Conservation (phyloP, 23 tunicate species). For the Phallusia fumigata region DNA sequence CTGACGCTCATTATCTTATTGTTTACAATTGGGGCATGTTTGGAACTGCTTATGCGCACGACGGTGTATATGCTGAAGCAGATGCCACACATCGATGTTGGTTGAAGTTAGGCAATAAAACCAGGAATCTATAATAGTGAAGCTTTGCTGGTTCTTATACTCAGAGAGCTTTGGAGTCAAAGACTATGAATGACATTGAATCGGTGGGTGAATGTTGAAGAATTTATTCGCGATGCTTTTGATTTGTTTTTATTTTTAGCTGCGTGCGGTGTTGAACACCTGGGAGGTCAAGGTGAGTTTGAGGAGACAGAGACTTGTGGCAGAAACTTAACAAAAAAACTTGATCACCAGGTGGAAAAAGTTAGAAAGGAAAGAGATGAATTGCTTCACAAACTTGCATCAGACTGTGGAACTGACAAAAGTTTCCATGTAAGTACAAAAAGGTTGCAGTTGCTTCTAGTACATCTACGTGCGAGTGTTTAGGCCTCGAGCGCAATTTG, state of each 20-base stretch:
- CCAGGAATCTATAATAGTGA: no score
- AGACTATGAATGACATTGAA: neutral
- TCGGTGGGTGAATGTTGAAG: neutral
- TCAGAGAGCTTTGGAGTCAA: no score
- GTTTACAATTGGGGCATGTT: neutral
- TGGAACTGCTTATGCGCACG: neutral
- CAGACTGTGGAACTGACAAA: neutral
- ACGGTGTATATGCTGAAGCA: no score
- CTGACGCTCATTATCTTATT: conserved; percentile 1
- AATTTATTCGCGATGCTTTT: neutral
- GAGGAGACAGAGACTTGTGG: neutral
- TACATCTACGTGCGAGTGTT: no score
- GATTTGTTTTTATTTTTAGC: neutral
- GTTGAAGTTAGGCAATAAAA: no score
- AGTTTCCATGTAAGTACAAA: neutral
- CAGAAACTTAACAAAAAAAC: no score
- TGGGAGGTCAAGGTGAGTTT: neutral
- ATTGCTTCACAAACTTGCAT: neutral
- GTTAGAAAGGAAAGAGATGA: neutral
- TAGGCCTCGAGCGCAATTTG: no score
- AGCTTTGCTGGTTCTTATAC: no score
- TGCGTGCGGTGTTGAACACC: neutral
- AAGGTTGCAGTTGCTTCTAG: no score
- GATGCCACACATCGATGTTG: no score
- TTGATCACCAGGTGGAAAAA: neutral